A percentile compares a stretch with the other conserved stretches of the same genome.
phyloP scores from a whole-genome alignment of 2,113 vertebrate genomes.

The Azemiops feae region DNA sequence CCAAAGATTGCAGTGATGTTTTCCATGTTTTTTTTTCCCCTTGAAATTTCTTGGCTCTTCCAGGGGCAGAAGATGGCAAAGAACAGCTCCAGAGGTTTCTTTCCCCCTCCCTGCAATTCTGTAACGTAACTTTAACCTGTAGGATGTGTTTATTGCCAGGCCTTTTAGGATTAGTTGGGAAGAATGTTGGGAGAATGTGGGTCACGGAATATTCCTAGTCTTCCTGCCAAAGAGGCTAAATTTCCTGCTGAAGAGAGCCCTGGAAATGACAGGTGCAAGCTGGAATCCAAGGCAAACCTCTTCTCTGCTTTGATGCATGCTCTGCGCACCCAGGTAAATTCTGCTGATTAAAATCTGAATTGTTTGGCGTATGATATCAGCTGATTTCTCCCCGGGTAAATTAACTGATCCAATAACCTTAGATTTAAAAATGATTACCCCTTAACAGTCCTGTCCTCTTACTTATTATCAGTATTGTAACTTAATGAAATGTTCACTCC shows the following conservation, averaged over 20 bases:
- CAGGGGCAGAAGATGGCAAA: neutral
- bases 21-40: neutral
- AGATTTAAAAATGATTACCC: neutral
- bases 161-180: neutral
- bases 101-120: neutral
- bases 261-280: neutral
- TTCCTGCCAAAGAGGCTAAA: neutral
- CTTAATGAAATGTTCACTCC: neutral
- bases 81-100: neutral
- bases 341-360: neutral
- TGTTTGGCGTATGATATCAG: neutral
- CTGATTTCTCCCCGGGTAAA: neutral
- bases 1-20: neutral
- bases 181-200: neutral
- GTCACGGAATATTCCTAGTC: neutral
- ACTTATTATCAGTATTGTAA: neutral
- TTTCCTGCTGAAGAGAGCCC: neutral
- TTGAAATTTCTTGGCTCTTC: neutral
- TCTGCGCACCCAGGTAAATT: neutral
- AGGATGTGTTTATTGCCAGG: neutral
- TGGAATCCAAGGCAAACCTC: neutral
- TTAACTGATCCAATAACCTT: neutral
- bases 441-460: neutral
- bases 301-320: neutral
- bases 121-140: neutral